Evolutionary conservation across 2,797 vertebrate species (phyloP).

Genomic region (Onychomys arenicola): DNA sequence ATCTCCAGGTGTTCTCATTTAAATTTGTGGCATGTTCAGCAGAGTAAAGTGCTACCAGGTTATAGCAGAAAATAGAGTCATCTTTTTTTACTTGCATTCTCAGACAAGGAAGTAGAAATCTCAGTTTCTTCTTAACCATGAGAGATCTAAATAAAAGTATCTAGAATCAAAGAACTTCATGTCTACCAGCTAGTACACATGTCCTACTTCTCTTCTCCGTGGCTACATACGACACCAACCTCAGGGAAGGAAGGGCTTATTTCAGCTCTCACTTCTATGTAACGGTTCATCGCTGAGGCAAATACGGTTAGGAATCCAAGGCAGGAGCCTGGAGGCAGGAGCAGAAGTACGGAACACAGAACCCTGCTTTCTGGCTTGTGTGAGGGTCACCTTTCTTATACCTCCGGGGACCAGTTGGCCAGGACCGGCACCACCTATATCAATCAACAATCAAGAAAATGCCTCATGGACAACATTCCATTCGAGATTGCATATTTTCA

Average conservation of each 20-base stretch:
- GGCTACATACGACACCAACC: background rate
- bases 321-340: background rate
- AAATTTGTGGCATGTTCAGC: background rate
- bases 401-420: background rate
- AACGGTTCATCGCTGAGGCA: background rate
- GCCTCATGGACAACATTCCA: background rate
- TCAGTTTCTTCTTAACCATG: background rate
- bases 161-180: background rate
- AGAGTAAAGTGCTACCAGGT: background rate
- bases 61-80: background rate
- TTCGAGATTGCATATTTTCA: background rate
- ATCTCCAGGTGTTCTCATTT: background rate
- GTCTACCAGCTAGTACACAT: background rate
- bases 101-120: background rate
- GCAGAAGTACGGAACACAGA: too few relatives aligned
- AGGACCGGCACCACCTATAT: background rate
- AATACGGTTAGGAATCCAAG: background rate
- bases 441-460: background rate
- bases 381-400: background rate
- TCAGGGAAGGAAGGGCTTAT: background rate
- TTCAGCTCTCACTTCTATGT: background rate
- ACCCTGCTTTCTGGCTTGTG: background rate
- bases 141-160: conserved; percentile 33
- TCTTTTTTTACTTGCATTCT: conserved; percentile 17
- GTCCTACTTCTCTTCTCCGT: background rate